phyloP scores from a whole-genome alignment of 2,113 vertebrate species.

The Nycticorax nycticorax region DNA sequence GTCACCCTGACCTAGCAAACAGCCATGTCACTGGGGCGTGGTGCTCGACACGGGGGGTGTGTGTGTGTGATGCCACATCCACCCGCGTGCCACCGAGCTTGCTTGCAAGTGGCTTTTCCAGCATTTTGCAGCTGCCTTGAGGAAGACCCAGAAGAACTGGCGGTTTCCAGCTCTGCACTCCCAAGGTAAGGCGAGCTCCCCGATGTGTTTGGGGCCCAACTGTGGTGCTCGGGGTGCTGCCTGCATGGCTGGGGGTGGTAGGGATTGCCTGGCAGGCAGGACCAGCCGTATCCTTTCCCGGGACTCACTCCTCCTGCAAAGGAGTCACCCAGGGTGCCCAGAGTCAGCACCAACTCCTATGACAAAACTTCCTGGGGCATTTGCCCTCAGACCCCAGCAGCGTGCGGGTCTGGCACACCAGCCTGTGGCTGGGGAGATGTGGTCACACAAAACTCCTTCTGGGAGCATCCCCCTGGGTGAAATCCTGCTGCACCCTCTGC shows the following conservation, averaged over 20 bases:
- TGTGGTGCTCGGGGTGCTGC: not conserved
- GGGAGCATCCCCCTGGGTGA: not conserved
- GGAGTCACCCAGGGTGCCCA: not conserved
- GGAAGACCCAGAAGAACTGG: not conserved
- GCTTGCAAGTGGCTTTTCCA: not conserved
- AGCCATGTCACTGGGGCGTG: not conserved
- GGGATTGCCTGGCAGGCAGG: not conserved
- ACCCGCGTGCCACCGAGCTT: accelerated
- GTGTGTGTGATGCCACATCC: not conserved
- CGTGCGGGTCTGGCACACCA: not conserved
- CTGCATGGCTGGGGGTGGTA: accelerated
- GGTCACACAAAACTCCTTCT: not conserved
- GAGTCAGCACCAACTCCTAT: not conserved
- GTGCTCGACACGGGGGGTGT: accelerated
- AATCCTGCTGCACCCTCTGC: not conserved
- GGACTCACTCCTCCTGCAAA: accelerated
- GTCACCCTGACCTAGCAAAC: not conserved
- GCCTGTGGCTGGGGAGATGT: accelerated
- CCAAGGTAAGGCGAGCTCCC: not conserved
- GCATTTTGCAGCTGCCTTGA: not conserved
- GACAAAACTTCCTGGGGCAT: not conserved
- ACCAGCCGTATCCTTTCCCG: accelerated
- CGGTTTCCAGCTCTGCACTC: not conserved
- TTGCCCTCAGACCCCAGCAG: not conserved
- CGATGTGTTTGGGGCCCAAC: accelerated